Conservation (phyloP, 2,888 invertebrate genomes). For the Macaria liturata region DNA sequence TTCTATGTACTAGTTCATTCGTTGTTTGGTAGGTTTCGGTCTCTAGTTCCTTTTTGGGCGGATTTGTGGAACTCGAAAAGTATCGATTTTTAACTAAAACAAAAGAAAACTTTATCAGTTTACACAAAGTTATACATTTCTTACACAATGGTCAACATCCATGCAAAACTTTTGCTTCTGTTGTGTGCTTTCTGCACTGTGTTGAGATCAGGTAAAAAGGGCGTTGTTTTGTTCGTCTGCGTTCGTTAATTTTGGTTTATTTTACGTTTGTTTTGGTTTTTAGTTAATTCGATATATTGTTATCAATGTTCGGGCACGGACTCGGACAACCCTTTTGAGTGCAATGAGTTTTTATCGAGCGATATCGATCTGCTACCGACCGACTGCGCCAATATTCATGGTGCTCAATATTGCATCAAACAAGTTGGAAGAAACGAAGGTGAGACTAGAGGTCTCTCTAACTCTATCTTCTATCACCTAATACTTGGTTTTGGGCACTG, state of each 20-base stretch:
- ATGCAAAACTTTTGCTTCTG: conserved; percentile 36
- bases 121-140: conserved; percentile 9
- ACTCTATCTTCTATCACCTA: not conserved
- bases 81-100: conserved; percentile 15
- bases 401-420: conserved; percentile 95
- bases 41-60: no score
- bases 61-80: no score
- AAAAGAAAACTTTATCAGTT: not conserved
- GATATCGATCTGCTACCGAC: conserved; percentile 86
- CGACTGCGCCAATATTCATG: conserved; percentile 91
- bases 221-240: conserved; percentile 47
- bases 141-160: conserved; percentile 38
- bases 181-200: conserved; percentile 42
- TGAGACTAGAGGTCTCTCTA: conserved; percentile 60
- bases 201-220: conserved; percentile 56
- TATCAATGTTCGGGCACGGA: conserved; percentile 95
- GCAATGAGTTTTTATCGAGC: conserved; percentile 89
- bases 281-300: conserved; percentile 89
- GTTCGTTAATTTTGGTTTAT: conserved; percentile 40
- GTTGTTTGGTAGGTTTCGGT: no score
- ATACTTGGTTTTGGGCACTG: not conserved
- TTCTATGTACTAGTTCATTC: no score
- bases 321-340: conserved; percentile 89
- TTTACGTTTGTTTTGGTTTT: conserved; percentile 50
- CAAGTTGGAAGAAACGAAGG: conserved; percentile 96